A percentile compares a stretch with the other conserved stretches of the same genome.
Conservation (phyloP, 2,797 vertebrate genomes). For the Chelon labrosus region DNA sequence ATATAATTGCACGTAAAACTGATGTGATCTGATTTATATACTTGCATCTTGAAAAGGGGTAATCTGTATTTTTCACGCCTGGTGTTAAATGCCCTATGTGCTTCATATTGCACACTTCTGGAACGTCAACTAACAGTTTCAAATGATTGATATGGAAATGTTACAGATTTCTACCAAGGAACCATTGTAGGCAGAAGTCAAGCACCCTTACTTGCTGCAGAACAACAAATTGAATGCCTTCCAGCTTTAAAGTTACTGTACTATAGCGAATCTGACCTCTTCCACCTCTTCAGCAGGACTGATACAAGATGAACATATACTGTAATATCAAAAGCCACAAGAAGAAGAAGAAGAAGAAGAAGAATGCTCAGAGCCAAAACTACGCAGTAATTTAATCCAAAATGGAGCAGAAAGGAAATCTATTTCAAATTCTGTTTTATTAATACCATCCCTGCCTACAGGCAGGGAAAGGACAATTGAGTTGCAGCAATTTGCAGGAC, state of each 20-base stretch:
- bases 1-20: no score
- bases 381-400: constrained; percentile 52
- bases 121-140: no score
- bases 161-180: background rate
- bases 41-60: no score
- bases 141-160: background rate
- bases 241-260: background rate
- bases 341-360: constrained; percentile 26
- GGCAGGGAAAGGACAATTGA: constrained; percentile 61
- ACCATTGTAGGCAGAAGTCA: no score
- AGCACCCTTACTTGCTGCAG: background rate
- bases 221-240: no score
- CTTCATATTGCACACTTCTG: no score
- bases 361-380: constrained; percentile 51
- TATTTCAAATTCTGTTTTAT: constrained; percentile 70
- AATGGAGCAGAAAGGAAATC: constrained; percentile 64
- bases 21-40: no score
- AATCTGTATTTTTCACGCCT: no score
- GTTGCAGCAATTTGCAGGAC: constrained; percentile 59
- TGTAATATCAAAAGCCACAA: constrained; percentile 40
- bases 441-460: constrained; percentile 65
- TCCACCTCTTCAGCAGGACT: constrained; percentile 8
- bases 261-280: constrained; percentile 1
- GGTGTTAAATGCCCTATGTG: no score
- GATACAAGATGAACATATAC: constrained; percentile 26